These are phyloP conservation scores for Fulica atra DNA, from an alignment of 2,113 vertebrate species.

Conservation along the genomic window DNA sequence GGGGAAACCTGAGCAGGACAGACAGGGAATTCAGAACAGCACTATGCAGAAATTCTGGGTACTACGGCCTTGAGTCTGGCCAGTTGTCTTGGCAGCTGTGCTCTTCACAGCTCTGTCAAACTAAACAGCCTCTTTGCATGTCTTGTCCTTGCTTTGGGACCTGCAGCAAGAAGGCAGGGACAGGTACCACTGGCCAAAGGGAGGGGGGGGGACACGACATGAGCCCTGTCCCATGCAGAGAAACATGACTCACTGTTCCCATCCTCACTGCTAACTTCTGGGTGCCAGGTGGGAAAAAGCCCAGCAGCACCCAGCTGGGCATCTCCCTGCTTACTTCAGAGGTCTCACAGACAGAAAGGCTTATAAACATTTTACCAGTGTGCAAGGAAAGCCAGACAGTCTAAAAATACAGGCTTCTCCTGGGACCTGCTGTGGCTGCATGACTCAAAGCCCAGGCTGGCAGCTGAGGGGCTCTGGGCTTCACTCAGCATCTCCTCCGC, in stretches of 20 bases:
- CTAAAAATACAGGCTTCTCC: background rate
- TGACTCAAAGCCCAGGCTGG: background rate
- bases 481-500: background rate
- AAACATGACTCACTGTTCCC: rapidly evolving
- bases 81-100: background rate
- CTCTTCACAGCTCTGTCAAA: background rate
- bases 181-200: background rate
- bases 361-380: background rate
- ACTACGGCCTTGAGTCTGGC: background rate
- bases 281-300: background rate
- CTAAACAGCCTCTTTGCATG: background rate
- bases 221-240: background rate
- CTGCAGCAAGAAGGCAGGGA: background rate
- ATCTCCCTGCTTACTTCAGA: background rate
- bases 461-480: background rate
- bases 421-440: rapidly evolving
- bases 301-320: background rate
- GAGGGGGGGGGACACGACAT: too few species aligned
- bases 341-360: background rate
- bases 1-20: background rate
- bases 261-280: background rate
- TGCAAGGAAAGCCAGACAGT: background rate
- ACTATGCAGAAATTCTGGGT: background rate
- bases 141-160: background rate
- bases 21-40: background rate